Evolutionary conservation across 2,113 vertebrate species (phyloP).

Genomic region (Balaenoptera acutorostrata): DNA sequence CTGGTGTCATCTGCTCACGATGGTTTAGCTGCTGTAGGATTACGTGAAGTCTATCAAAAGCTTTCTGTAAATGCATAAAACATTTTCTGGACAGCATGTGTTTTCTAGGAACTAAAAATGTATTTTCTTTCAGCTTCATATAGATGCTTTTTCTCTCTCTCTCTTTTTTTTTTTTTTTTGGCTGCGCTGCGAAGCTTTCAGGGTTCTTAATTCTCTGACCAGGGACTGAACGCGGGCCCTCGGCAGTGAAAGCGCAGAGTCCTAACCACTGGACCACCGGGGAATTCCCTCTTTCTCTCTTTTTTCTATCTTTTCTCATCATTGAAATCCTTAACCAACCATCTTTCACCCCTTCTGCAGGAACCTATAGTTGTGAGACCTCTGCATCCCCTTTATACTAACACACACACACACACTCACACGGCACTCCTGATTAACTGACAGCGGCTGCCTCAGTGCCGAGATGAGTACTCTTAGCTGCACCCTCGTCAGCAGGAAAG

Average conservation of each 20-base stretch:
- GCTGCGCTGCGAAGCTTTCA: too few relatives aligned
- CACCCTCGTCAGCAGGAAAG: neutral
- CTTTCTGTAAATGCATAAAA: neutral
- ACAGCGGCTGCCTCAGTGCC: neutral
- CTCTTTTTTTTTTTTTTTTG: neutral
- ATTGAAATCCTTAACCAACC: neutral
- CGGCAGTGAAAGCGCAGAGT: too few relatives aligned
- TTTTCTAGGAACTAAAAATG: neutral
- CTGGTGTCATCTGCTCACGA: neutral
- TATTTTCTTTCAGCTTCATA: neutral
- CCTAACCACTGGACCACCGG: too few relatives aligned
- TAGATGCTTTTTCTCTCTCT: neutral
- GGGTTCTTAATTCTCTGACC: too few relatives aligned
- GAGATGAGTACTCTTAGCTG: neutral
- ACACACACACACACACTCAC: too few relatives aligned
- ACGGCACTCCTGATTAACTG: neutral
- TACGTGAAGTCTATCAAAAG: neutral
- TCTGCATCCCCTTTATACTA: too few relatives aligned
- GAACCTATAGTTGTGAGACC: neutral
- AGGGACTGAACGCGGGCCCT: too few relatives aligned
- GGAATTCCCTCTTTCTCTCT: neutral
- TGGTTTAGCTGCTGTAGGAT: neutral
- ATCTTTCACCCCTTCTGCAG: neutral
- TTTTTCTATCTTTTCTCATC: neutral
- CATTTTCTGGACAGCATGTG: too few relatives aligned